Base-by-base conservation (phyloP, 2,888 invertebrate species). In the Brenthis daphne region DNA sequence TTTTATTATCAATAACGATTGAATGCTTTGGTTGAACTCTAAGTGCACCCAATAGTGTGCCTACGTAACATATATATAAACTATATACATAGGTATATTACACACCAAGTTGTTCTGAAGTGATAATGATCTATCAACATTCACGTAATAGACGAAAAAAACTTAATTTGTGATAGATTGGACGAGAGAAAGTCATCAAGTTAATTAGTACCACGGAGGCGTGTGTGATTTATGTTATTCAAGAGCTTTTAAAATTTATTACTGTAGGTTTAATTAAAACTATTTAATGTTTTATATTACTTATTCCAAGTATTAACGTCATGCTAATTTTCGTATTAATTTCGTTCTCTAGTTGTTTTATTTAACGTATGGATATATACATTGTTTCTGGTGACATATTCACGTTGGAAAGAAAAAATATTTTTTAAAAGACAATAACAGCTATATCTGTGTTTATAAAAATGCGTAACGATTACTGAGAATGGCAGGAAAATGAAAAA, bases 81-180 rank as follows among this genome's bases (percentile, higher is more conserved):
- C 1, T 13, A 6, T 57, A 13, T 20, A 57, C 4, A n/a, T 11
- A 57, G 11, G 29, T 29, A 57, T 16, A 16, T 57, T 16, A 37
- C 16, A 13, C 16, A 57, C 16, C 13, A 48, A 58, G 20, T 48
- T n/a, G n/a, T 0, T n/a, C 12, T 48, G 12, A 29, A n/a, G 58
- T 11, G n/a, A 50, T 6, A 6, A 48, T 33, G 48, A 48, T 48
- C 48, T 11, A 58, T 48, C 48, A 60, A 60, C 11, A 60, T 43
- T 60, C 48, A 60, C 29, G 50, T 60, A 60, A 60, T 60, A 29
- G 58, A 3, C 29, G 47, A 48, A 60, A 60, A 29, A 50, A 54
- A 24, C 43, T n/a, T 64, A 68, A 67, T 63, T 70, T 67, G 48
- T 70, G 63, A 67, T 66, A 64, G 57, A 70, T 70, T 33, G 58